Conservation (phyloP, 2,113 vertebrate species). For the Syngnathus floridae region DNA sequence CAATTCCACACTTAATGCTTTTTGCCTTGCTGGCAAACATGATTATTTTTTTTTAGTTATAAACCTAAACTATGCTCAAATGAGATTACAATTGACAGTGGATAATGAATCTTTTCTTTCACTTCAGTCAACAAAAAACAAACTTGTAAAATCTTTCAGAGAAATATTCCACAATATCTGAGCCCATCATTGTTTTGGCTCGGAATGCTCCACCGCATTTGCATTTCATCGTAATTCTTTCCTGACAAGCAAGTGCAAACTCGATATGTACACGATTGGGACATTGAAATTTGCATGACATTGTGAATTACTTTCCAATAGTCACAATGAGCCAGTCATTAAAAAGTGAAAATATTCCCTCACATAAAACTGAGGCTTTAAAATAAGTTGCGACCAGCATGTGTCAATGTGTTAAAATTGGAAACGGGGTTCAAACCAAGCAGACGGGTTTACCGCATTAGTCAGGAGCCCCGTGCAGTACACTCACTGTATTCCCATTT, state of each 20-base stretch:
- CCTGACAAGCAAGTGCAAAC: neutral
- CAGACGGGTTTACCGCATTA: neutral
- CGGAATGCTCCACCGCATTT: neutral
- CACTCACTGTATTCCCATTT: conserved; percentile 90
- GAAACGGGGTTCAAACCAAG: neutral
- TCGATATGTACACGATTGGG: too few species aligned
- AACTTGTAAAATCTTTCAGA: neutral
- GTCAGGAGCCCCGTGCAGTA: neutral
- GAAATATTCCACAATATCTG: neutral
- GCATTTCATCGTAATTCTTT: neutral
- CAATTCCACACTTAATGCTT: conserved; percentile 11
- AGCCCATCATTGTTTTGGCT: neutral
- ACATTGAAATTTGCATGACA: neutral
- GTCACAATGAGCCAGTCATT: neutral
- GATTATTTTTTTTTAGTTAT: neutral
- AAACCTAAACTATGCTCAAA: neutral
- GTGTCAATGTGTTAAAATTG: neutral
- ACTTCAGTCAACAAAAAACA: neutral
- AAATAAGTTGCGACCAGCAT: neutral
- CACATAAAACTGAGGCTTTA: too few species aligned
- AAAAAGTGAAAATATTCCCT: neutral
- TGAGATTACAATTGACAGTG: neutral
- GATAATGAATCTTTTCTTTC: neutral
- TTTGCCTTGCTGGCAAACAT: neutral
- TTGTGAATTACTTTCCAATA: neutral